Evolutionary conservation across 2,113 vertebrate species (phyloP), one percentile per base, ranked within the genome.

Genomic region (Hemiprocne comata): DNA sequence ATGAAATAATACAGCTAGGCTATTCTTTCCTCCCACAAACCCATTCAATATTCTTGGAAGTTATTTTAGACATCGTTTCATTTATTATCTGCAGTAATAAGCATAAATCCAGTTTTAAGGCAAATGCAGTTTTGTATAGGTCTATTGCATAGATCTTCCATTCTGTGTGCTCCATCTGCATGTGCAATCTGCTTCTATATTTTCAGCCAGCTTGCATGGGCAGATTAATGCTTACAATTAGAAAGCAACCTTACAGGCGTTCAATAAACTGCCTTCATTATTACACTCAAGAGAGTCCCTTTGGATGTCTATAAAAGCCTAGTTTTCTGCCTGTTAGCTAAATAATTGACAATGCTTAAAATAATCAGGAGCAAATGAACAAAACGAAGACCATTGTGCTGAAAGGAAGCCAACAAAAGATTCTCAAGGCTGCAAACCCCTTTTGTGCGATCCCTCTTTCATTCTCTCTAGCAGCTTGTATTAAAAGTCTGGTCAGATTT

Each of bases 281-380:
- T 97, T 97, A 98, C 95, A 98, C 98, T 98, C 98, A 97, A 92
- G 98, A 98, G 98, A 98, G 98, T 95, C 98, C 97, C 98, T 98
- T 95, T 96, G 96, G 96, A 98, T 97, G 97, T 97, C 98, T 98
- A 97, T 98, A 98, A 97, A 98, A 98, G 97, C 97, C 98, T 98
- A 97, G 97, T 98, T 98, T 98, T 98, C 98, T 98, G 98, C 98
- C 98, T 97, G 97, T 98, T 98, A 98, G 97, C 97, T 97, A 98
- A 98, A 98, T 98, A 98, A 98, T 97, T 98, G 97, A 98, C 97
- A 97, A 97, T 10, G 94, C 94, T 97, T 97, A 97, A 98, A 98
- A 98, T 98, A 98, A 98, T 97, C 97, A 97, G 94, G 95, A 97
- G 93, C 96, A 97, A 98, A 98, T 91, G 96, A 98, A 98, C 67